phyloP scores from a whole-genome alignment of 1,140 invertebrate genomes.

The Pogonomyrmex californicus region DNA sequence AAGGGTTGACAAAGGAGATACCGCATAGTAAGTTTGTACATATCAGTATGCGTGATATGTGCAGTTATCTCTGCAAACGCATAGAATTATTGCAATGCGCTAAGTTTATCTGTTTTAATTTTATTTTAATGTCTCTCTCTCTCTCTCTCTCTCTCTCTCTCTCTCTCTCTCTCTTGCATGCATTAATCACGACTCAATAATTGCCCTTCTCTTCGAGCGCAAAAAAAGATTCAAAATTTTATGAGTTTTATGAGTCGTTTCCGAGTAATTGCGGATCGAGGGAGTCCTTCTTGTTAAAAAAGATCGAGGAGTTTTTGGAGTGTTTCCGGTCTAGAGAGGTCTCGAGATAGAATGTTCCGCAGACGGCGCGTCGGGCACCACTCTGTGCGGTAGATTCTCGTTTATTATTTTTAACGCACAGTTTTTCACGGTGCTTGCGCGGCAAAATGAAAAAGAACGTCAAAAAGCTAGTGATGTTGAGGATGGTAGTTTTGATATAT shows the following conservation, averaged over 20 bases:
- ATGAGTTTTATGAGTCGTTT: slow-evolving; percentile 30
- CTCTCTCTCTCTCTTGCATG: background rate
- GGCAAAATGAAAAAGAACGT: slow-evolving; percentile 20
- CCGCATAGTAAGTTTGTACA: background rate
- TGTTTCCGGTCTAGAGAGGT: slow-evolving; percentile 45
- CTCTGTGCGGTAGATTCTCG: slow-evolving; percentile 32
- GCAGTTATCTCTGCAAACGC: slow-evolving; percentile 59
- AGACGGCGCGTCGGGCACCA: slow-evolving; percentile 22
- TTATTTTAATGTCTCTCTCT: slow-evolving; percentile 56
- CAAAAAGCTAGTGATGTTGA: slow-evolving; percentile 47
- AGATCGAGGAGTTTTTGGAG: slow-evolving; percentile 38
- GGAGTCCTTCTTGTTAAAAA: slow-evolving; percentile 7
- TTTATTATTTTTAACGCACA: slow-evolving; percentile 61
- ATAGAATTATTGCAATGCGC: slow-evolving; percentile 70
- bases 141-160: too few species aligned
- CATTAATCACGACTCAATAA: slow-evolving; percentile 72
- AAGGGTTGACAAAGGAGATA: slow-evolving; percentile 50
- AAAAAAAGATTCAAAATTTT: slow-evolving; percentile 46
- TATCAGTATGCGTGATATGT: background rate
- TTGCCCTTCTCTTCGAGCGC: background rate
- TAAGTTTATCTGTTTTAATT: slow-evolving; percentile 73
- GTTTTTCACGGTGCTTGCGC: slow-evolving; percentile 38
- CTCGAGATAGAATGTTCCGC: slow-evolving; percentile 23
- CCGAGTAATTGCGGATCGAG: slow-evolving; percentile 11
- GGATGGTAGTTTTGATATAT: slow-evolving; percentile 42